Base-by-base conservation (phyloP, 2,888 invertebrate species). In the Lingula anatina region DNA sequence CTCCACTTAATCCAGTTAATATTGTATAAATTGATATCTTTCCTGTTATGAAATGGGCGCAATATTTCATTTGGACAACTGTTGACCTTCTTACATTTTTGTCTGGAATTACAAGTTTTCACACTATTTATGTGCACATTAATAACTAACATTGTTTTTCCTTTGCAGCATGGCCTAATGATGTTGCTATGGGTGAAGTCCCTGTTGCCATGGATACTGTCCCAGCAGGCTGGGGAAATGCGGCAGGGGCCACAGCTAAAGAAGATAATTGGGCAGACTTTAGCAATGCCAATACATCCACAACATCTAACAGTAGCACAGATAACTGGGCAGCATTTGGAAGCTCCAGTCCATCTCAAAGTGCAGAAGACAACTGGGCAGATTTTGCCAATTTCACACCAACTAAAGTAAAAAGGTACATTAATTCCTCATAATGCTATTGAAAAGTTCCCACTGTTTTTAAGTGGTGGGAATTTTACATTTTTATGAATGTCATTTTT, bases 121-220 rank as follows among this genome's bases (percentile, higher is more conserved):
- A n/a, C n/a, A n/a, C n/a, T n/a, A n/a, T n/a, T n/a, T n/a, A n/a
- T n/a, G n/a, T n/a, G n/a, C n/a, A n/a, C n/a, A n/a, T n/a, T n/a
- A n/a, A n/a, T n/a, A n/a, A n/a, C n/a, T n/a, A n/a, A n/a, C n/a
- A n/a, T n/a, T n/a, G n/a, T n/a, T n/a, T n/a, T n/a, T n/a, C n/a
- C n/a, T n/a, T n/a, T n/a, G n/a, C n/a, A n/a, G n/a, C n/a, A n/a
- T n/a, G n/a, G n/a, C n/a, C n/a, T n/a, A n/a, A n/a, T n/a, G n/a
- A n/a, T n/a, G n/a, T 58, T 23, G 51, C 59, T 26, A 61, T 65
- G 54, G 70, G 70, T 20, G 58, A 58, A 4, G 70, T 66, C 24
- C 68, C 72, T 27, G 64, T 70, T 46, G 70, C 74, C 38, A 71
- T 75, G 68, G 76, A 76, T 57, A 72, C 73, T 9, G 66, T 58